phyloP scores from a whole-genome alignment of 35 echinoderm and acorn worm species.

The Hemicentrotus pulcherrimus region DNA sequence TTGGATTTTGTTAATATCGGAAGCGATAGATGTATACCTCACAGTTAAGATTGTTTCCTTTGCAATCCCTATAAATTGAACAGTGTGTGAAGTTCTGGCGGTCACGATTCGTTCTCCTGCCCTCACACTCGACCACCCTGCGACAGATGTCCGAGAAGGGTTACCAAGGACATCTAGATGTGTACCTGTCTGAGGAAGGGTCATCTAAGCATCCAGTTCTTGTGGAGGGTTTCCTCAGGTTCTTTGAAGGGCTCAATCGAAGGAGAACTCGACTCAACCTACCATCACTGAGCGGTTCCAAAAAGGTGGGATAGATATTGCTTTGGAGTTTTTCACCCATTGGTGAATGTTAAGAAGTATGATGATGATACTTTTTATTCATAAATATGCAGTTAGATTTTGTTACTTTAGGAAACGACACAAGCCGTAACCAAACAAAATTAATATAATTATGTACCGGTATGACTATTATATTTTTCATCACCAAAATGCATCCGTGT shows the following conservation, averaged over 20 bases:
- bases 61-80: not conserved
- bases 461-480: no score
- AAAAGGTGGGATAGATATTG: not conserved
- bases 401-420: no score
- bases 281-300: not conserved
- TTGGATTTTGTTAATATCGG: no score
- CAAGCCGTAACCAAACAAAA: no score
- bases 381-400: no score
- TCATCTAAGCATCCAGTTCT: constrained; percentile 6
- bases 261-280: constrained; percentile 15
- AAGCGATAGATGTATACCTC: no score
- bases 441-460: no score
- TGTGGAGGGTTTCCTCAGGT: constrained; percentile 60
- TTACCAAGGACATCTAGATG: constrained; percentile 51
- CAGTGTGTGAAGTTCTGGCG: constrained; percentile 78
- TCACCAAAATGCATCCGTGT: no score
- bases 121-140: constrained; percentile 39
- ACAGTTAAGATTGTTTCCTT: no score
- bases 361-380: no score
- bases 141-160: constrained; percentile 55
- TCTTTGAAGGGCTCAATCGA: constrained; percentile 66
- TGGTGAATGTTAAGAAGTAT: no score
- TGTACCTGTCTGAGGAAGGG: constrained; percentile 14
- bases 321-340: no score
- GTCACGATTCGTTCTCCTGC: constrained; percentile 67